Percentiles rank a stretch among this genome's conserved stretches.
Evolutionary conservation across 2,888 invertebrate species (phyloP).

Genomic region (Drosophila atroscutellata): DNA sequence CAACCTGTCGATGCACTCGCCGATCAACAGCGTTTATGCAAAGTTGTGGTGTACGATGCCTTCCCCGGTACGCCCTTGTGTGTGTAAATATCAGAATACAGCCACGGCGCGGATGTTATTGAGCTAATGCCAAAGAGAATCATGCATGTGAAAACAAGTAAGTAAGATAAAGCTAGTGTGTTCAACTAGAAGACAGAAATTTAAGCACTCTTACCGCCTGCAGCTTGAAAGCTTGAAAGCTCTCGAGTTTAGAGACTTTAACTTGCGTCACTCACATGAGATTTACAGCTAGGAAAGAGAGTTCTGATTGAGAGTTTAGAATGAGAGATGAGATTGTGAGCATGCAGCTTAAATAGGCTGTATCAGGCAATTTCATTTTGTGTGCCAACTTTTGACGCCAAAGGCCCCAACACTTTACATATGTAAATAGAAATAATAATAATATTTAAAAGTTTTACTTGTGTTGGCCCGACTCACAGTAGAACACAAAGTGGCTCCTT

Average conservation of each 20-base stretch:
- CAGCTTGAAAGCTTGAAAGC: neutral
- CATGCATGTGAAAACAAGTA: neutral
- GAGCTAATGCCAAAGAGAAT: neutral
- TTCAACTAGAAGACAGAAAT: neutral
- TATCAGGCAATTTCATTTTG: neutral
- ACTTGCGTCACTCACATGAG: neutral
- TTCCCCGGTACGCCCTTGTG: neutral
- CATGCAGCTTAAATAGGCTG: too few species aligned
- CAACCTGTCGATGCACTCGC: neutral
- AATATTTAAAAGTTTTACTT: slow-evolving; percentile 12
- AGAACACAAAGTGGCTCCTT: slow-evolving; percentile 8
- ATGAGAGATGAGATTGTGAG: neutral
- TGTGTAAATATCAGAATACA: neutral
- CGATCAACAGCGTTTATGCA: neutral
- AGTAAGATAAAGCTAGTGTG: neutral
- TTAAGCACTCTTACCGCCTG: neutral
- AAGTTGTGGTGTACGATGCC: too few species aligned
- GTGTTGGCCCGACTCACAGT: neutral
- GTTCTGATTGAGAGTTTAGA: neutral
- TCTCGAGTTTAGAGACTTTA: neutral
- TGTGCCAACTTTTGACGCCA: neutral
- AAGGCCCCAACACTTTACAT: neutral
- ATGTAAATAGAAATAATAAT: slow-evolving; percentile 1
- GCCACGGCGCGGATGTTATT: neutral
- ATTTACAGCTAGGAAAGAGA: neutral